A percentile compares a stretch with the other conserved stretches of the same genome.
phyloP scores from a whole-genome alignment of 2,888 invertebrate genomes.

The Parnassius smintheus region DNA sequence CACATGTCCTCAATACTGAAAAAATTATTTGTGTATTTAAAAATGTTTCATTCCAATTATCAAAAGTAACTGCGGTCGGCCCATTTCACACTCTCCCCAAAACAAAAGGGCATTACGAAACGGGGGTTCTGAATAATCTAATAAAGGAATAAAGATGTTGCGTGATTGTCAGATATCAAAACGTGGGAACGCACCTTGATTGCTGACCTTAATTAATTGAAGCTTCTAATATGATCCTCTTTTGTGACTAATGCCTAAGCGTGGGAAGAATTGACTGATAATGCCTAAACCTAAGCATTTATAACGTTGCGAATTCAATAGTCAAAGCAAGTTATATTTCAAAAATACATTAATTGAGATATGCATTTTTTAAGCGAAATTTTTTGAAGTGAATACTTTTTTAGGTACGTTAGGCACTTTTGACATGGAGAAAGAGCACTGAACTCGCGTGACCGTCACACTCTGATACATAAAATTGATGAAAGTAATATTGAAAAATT shows the following conservation, averaged over 20 bases:
- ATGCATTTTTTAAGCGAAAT: too few relatives aligned
- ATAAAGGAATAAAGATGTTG: constrained; percentile 78
- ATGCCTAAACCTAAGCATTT: constrained; percentile 46
- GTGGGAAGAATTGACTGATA: constrained; percentile 55
- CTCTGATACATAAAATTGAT: too few relatives aligned
- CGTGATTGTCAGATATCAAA: constrained; percentile 78
- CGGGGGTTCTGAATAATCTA: constrained; percentile 53
- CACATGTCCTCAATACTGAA: too few relatives aligned
- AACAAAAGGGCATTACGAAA: constrained; percentile 61
- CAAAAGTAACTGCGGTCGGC: constrained; percentile 55
- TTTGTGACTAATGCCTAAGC: constrained; percentile 43
- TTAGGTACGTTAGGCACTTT: too few relatives aligned
- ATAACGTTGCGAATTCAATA: constrained; percentile 28
- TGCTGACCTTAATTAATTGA: constrained; percentile 75
- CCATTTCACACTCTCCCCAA: constrained; percentile 76
- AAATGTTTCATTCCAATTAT: constrained; percentile 29
- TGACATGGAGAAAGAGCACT: too few relatives aligned
- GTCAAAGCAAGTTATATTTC: too few relatives aligned
- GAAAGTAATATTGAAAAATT: too few relatives aligned
- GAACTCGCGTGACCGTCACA: too few relatives aligned
- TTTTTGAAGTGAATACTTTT: too few relatives aligned
- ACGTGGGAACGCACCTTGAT: constrained; percentile 77
- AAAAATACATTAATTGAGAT: too few relatives aligned
- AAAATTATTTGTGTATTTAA: background rate
- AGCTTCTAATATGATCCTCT: constrained; percentile 49